Evolutionary conservation across 2,888 invertebrate genomes (phyloP).

Genomic region (Lasioglossum calceatum): DNA sequence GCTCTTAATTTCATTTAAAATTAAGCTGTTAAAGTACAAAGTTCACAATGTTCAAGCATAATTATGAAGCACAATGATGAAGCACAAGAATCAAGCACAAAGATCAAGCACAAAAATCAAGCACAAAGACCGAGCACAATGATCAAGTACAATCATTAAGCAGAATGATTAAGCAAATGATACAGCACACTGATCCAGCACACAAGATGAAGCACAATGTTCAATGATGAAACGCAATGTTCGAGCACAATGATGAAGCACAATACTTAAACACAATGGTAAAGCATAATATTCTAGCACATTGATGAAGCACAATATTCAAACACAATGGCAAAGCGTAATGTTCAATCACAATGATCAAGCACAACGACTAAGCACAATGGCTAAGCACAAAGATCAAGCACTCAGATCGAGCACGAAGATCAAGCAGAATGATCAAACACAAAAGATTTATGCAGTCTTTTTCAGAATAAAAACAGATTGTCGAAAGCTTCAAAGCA

Average conservation of each 20-base stretch:
- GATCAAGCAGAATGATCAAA: neutral
- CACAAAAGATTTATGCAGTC: neutral
- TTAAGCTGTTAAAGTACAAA: neutral
- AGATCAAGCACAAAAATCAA: neutral
- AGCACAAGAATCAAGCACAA: fast-evolving
- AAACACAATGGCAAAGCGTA: neutral
- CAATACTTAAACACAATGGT: too few relatives aligned
- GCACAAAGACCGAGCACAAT: neutral
- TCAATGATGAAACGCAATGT: too few relatives aligned
- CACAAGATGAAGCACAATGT: neutral
- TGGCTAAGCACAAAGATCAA: fast-evolving
- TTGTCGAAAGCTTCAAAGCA: neutral
- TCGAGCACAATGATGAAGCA: neutral
- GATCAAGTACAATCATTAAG: too few relatives aligned
- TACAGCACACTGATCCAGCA: too few relatives aligned
- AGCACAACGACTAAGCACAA: neutral
- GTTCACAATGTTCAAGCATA: neutral
- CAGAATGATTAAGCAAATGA: neutral
- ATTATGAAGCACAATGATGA: neutral
- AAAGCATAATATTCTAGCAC: neutral
- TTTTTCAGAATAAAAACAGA: too few relatives aligned
- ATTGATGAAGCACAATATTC: neutral
- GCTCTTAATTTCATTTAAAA: too few relatives aligned
- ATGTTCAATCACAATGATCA: fast-evolving
- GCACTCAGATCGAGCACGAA: neutral